phyloP scores from a whole-genome alignment of 2,888 invertebrate genomes.

The Monoplex corrugatus region DNA sequence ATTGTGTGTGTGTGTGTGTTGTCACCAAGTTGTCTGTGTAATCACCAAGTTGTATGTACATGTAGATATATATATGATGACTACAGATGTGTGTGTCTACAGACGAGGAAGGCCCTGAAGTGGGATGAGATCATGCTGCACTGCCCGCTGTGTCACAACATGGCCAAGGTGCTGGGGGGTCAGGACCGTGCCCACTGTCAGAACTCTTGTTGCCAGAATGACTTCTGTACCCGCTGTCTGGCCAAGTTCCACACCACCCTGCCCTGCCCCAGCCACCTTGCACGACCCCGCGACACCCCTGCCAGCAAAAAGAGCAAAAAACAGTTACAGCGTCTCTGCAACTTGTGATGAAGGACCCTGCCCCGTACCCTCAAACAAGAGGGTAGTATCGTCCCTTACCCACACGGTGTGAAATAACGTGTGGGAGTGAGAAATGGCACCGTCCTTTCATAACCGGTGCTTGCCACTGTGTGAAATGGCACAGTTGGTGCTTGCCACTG shows the following conservation, averaged over 20 bases:
- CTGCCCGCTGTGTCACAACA: slow-evolving; percentile 70
- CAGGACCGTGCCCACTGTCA: slow-evolving; percentile 68
- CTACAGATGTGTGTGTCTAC: slow-evolving; percentile 55
- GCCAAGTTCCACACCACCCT: slow-evolving; percentile 64
- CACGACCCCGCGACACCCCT: slow-evolving; percentile 60
- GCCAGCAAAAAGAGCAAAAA: slow-evolving; percentile 70
- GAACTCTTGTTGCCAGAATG: slow-evolving; percentile 63
- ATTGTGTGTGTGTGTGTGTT: no score
- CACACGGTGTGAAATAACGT: no score
- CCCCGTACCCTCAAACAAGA: no score
- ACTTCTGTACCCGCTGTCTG: slow-evolving; percentile 71
- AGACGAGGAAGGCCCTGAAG: slow-evolving; percentile 66
- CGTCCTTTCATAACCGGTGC: no score
- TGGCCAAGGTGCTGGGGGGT: slow-evolving; percentile 67
- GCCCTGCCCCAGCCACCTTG: slow-evolving; percentile 60
- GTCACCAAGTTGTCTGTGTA: no score
- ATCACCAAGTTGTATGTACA: no score
- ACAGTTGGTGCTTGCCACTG: no score
- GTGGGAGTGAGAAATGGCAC: no score
- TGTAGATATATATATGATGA: background rate
- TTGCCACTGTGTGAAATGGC: no score
- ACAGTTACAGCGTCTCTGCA: slow-evolving; percentile 64
- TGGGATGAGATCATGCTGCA: slow-evolving; percentile 71
- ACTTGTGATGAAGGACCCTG: slow-evolving; percentile 8
- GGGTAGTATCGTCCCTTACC: background rate